Evolutionary conservation across 2,797 vertebrate species (phyloP), one percentile per base, ranked within the genome.

Genomic region (Salmo trutta): DNA sequence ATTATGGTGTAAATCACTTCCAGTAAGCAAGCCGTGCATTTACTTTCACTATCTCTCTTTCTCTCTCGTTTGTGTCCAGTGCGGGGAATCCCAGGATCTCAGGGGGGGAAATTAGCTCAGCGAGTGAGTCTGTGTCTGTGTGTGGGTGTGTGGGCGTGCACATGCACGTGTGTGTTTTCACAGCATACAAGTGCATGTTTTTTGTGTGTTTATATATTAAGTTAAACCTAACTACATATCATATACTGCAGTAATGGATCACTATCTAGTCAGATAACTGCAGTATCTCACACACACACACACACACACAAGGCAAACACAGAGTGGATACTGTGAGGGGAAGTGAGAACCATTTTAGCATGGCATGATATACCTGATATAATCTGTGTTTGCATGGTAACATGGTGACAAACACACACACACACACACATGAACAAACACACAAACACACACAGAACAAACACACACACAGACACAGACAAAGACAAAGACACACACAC

Each of bases 41-140:
- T 78, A 80, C 82, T 88, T 91, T 91, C 84, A 75, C 75, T 91
- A 86, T 88, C 74, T 74, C 41, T 85, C 79, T 82, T 21, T 29
- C 6, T n/a, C 7, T 36, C 0, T 41, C 31, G 59, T 71, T 72
- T 33, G 33, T 7, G 33, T 7, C 5, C 54, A 56, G 54, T 19
- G 5, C 1, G 54, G 54, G 54, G 54, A 56, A 56, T 56, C 16
- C 54, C 54, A 19, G 54, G 54, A 19, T 19, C 15, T 19, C 53
- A 56, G 53, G 53, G 53, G 53, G 17, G 51, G 0, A 56, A 56
- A 6, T 6, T 1, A 16, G 15, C 19, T 16, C 16, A 56, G 54
- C 5, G 1, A 19, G 54, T 19, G 5, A 6, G 17, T 56, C 17
- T 56, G 54, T 56, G 16, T 19, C 17, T 56, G 54, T 56, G 17